A percentile compares a stretch with the other conserved stretches of the same genome.
These are phyloP conservation scores for Arizona elegans DNA, from an alignment of 2,113 vertebrate genomes.

Conservation along the genomic window DNA sequence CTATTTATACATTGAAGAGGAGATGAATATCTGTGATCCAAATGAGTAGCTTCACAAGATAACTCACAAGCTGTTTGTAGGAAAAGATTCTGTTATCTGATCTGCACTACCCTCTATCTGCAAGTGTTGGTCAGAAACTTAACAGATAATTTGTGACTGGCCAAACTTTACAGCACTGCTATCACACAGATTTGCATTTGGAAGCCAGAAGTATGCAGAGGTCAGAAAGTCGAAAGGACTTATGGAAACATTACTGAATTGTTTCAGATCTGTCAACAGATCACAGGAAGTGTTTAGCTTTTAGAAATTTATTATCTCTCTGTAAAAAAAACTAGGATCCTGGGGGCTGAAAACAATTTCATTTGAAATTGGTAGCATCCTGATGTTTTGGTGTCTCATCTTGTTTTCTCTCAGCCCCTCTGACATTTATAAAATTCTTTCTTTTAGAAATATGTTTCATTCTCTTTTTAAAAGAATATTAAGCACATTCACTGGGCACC, in stretches of 20 bases:
- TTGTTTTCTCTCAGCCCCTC: background rate
- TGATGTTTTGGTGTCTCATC: constrained; percentile 8
- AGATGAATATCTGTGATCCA: background rate
- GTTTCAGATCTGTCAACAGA: constrained; percentile 49
- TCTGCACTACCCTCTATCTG: constrained; percentile 27
- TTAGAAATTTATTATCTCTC: constrained; percentile 49
- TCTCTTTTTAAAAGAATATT: background rate
- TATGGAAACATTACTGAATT: constrained; percentile 37
- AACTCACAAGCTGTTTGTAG: background rate
- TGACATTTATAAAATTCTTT: background rate
- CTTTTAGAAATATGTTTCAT: background rate
- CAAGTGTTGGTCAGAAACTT: constrained; percentile 33
- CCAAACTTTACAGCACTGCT: background rate
- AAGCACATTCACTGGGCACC: background rate
- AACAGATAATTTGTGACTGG: constrained; percentile 40
- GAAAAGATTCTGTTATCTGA: constrained; percentile 29
- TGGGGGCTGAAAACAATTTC: constrained; percentile 7
- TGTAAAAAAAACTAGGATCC: constrained; percentile 3
- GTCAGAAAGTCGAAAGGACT: constrained; percentile 51
- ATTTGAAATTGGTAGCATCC: constrained; percentile 2
- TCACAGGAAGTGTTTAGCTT: constrained; percentile 11
- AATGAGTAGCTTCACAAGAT: background rate
- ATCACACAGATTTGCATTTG: constrained; percentile 31
- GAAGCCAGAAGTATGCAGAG: constrained; percentile 38
- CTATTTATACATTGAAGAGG: constrained; percentile 3